Percentiles rank a stretch among this genome's conserved stretches.
These are phyloP conservation scores for Patella pellucida DNA, from an alignment of 2,888 invertebrate species.

Conservation along the genomic window DNA sequence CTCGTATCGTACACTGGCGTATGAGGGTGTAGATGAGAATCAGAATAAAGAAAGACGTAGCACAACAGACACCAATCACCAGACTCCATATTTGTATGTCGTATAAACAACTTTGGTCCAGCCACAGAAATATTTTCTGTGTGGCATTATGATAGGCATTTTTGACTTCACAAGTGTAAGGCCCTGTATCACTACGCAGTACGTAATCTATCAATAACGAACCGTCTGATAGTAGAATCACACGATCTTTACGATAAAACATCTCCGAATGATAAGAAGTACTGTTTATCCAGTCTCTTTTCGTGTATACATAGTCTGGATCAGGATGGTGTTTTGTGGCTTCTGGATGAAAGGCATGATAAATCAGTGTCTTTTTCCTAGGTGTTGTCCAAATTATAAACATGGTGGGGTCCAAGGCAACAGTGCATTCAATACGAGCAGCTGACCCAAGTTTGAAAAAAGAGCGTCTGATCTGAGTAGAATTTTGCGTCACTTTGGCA, in stretches of 20 bases:
- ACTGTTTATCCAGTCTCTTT: conserved; percentile 51
- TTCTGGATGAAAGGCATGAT: conserved; percentile 49
- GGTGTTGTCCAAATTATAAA: conserved; percentile 84
- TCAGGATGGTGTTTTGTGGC: conserved; percentile 41
- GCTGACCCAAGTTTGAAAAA: conserved; percentile 72
- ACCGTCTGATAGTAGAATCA: conserved; percentile 82
- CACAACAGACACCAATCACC: conserved; percentile 84
- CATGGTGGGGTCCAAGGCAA: conserved; percentile 82
- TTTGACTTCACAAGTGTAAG: conserved; percentile 86
- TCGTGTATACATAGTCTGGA: not conserved
- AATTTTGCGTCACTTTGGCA: conserved; percentile 16
- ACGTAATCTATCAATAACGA: conserved; percentile 82
- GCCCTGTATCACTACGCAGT: conserved; percentile 79
- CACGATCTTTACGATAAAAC: conserved; percentile 69
- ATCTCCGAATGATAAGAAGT: conserved; percentile 45
- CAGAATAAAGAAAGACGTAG: conserved; percentile 83
- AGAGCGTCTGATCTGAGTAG: not conserved
- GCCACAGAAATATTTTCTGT: conserved; percentile 76
- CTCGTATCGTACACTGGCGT: conserved; percentile 47
- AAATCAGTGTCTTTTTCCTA: conserved; percentile 41
- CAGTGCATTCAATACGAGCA: conserved; percentile 83
- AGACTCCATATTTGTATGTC: conserved; percentile 88
- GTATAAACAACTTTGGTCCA: conserved; percentile 88
- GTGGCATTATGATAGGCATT: conserved; percentile 87
- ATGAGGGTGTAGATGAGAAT: conserved; percentile 86